Base-by-base conservation (phyloP, 2,888 invertebrate genomes). In the Melitaea athalia region DNA sequence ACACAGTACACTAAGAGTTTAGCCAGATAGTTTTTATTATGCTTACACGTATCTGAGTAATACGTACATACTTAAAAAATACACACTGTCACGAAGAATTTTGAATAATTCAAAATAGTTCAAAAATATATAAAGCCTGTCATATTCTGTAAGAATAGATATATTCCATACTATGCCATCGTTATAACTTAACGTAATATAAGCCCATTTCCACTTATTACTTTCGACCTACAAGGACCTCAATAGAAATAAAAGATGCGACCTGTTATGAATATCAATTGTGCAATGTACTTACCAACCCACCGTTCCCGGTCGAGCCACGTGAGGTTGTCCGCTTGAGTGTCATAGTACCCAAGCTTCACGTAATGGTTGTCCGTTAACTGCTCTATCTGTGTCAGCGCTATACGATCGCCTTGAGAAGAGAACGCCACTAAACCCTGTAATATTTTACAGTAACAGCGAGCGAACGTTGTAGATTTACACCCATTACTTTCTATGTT, bases 361-460 rank as follows among this genome's bases (percentile, higher is more conserved):
- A 96, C 95, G 89, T 99, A 99, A 83, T 96, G 97, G 74, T 99
- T 99, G 89, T 98, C 97, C 72, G 96, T 95, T 93, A 99, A 95
- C 91, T 99, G 99, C 86, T 99, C 99, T 77, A 99, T 98, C 92
- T 99, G 98, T 38, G 99, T 99, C 89, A 98, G 94, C 59, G 99
- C 99, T 83, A 99, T 99, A 79, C 99, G 95, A 93, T 99, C 99
- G 77, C 99, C 99, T 92, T 98, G 97, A 10, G 99, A 98, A 77
- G 99, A 99, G 92, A 99, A 99, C 49, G 99, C 99, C 72, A 99
- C 99, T 80, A 96, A 95, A 59, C 99, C 99, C 99, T 99, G 47
- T 60, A 53, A 59, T 52, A 45, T 59, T 33, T 59, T 15, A 42
- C 38, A 14, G 57, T 57, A 42, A 38, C 4, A 55, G 31, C 52